A percentile compares a stretch with the other conserved stretches of the same genome.
phyloP scores from a whole-genome alignment of 1,140 invertebrate genomes.

The Drosophila pseudoananassae region DNA sequence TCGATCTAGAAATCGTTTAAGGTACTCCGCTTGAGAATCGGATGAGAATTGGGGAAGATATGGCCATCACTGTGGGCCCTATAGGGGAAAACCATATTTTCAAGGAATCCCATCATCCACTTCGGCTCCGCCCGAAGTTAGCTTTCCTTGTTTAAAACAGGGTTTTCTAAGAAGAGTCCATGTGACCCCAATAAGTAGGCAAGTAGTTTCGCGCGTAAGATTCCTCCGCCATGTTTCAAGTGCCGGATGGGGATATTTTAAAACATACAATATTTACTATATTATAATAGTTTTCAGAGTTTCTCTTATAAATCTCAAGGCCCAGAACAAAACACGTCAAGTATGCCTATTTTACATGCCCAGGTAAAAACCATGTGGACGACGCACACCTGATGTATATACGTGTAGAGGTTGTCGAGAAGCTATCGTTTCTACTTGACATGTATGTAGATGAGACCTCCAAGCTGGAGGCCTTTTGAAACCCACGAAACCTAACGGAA shows the following conservation, averaged over 20 bases:
- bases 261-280: too few relatives aligned
- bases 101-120: too few relatives aligned
- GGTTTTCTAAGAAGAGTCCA: too few relatives aligned
- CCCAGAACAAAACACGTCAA: background rate
- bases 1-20: too few relatives aligned
- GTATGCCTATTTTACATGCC: background rate
- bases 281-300: too few relatives aligned
- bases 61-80: too few relatives aligned
- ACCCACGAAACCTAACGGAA: conserved; percentile 36
- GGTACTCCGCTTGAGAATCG: too few relatives aligned
- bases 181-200: background rate
- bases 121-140: too few relatives aligned
- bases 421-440: conserved; percentile 1
- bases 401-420: background rate
- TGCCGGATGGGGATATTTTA: too few relatives aligned
- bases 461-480: conserved; percentile 14
- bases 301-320: background rate
- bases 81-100: too few relatives aligned
- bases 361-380: background rate
- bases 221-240: too few relatives aligned
- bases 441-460: conserved; percentile 18
- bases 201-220: background rate
- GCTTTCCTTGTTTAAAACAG: background rate
- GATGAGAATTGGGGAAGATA: too few relatives aligned
- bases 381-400: background rate